These are phyloP conservation scores for Altica lythri DNA, from an alignment of 2,888 invertebrate genomes.

Conservation along the genomic window DNA sequence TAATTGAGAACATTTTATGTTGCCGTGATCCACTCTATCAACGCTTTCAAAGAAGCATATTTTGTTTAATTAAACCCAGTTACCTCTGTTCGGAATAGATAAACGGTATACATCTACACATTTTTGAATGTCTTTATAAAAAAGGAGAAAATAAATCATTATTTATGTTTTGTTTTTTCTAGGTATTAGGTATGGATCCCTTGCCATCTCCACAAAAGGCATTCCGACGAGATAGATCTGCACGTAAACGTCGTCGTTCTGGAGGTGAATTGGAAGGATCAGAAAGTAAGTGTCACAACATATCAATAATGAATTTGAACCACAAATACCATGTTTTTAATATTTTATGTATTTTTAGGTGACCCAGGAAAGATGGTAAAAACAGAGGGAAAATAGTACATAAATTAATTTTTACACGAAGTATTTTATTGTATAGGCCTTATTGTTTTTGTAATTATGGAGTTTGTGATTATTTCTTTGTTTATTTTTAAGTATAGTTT, in stretches of 20 bases:
- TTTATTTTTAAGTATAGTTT: slow-evolving; percentile 8
- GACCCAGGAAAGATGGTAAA: slow-evolving; percentile 64
- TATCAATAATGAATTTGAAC: background rate
- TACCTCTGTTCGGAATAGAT: too few species aligned
- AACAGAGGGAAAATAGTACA: slow-evolving; percentile 55
- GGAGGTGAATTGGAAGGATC: slow-evolving; percentile 68
- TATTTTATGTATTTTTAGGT: slow-evolving; percentile 47
- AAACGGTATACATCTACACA: too few species aligned
- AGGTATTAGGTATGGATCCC: slow-evolving; percentile 88
- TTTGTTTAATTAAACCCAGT: too few species aligned
- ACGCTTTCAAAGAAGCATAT: too few species aligned
- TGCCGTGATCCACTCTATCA: too few species aligned
- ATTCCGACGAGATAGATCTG: slow-evolving; percentile 71
- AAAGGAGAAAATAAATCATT: too few species aligned
- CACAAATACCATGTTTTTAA: background rate
- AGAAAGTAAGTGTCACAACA: slow-evolving; percentile 58
- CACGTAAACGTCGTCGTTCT: slow-evolving; percentile 87
- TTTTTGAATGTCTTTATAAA: too few species aligned
- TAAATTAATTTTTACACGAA: slow-evolving; percentile 30
- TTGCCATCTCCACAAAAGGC: slow-evolving; percentile 76
- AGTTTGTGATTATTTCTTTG: slow-evolving; percentile 21
- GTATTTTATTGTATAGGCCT: slow-evolving; percentile 37
- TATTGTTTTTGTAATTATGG: slow-evolving; percentile 24
- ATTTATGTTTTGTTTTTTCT: too few species aligned
- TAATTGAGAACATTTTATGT: too few species aligned